Evolutionary conservation across 1,140 invertebrate genomes (phyloP), one percentile per base, ranked within the genome.

Genomic region (Tachypleus tridentatus): DNA sequence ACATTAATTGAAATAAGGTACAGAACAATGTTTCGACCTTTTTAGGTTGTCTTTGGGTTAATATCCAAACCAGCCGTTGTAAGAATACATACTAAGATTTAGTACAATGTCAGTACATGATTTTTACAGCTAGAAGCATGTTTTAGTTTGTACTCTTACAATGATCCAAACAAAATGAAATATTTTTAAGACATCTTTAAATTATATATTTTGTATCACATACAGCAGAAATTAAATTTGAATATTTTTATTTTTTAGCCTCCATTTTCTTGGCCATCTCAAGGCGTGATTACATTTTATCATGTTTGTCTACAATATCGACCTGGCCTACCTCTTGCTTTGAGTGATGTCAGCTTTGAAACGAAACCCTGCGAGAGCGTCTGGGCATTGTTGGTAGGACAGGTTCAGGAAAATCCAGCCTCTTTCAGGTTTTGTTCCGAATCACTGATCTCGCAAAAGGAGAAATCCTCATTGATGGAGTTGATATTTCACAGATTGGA

Each of bases 381-480:
- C 83, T 94, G 69, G 91, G 87, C 10, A 86, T 98, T 63, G 78
- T 82, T 58, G 82, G 82, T 49, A 72, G 82, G 59, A 83, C 84
- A 47, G 81, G 82, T 3, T 79, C 82, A 48, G 83, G 83, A 50
- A 82, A 83, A 69, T 78, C 75, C 53, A 69, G 66, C 49, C 64
- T 72, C n/a, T 62, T 69, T 50, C 66, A 72, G 49, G 63, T 69
- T 5, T 60, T 72, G n/a, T 70, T 65, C 59, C 61, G 70, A 10
- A 64, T 69, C 60, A 62, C 69, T 6, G 86, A 91, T 68, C 75
- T 87, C 51, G 74, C 75, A 67, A 77, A 78, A 10, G 93, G 93
- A 8, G 77, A 79, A 47, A 89, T 97, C 70, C 77, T 77, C 4
- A 84, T 96, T 67, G 93, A 96, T 76, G 85, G 85, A 63, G 85